Conservation (phyloP, 2,797 vertebrate genomes). For the Acanthornis magna region DNA sequence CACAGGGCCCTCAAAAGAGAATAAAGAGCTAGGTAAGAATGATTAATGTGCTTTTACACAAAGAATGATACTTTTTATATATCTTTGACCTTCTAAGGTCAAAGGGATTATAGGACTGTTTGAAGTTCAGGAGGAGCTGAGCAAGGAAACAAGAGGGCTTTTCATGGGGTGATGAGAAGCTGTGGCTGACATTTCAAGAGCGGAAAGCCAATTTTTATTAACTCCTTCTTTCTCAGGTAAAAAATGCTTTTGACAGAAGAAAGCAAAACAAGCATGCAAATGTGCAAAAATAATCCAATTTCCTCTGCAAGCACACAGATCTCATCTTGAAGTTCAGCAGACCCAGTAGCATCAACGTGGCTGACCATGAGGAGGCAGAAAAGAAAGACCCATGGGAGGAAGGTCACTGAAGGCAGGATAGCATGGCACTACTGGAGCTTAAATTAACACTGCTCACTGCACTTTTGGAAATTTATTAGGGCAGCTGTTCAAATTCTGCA, state of each 20-base stretch:
- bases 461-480: background rate
- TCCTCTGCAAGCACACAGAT: background rate
- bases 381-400: background rate
- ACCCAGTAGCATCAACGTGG: background rate
- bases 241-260: slow-evolving; percentile 32
- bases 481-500: background rate
- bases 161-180: slow-evolving; percentile 67
- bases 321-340: background rate
- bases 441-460: background rate
- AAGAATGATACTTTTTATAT: slow-evolving; percentile 71
- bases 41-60: slow-evolving; percentile 64
- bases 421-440: background rate
- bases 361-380: background rate
- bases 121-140: slow-evolving; percentile 67
- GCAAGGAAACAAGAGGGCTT: slow-evolving; percentile 63
- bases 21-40: slow-evolving; percentile 50
- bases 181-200: slow-evolving; percentile 57
- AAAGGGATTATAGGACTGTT: slow-evolving; percentile 66
- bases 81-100: slow-evolving; percentile 68
- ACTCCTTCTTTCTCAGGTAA: slow-evolving; percentile 63
- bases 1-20: slow-evolving; percentile 12
- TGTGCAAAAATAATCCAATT: background rate
- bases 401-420: background rate
- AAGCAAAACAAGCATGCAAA: slow-evolving; percentile 16
- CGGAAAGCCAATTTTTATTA: slow-evolving; percentile 64